Evolutionary conservation across 2,113 vertebrate genomes (phyloP).

Genomic region (Callocephalon fimbriatum): DNA sequence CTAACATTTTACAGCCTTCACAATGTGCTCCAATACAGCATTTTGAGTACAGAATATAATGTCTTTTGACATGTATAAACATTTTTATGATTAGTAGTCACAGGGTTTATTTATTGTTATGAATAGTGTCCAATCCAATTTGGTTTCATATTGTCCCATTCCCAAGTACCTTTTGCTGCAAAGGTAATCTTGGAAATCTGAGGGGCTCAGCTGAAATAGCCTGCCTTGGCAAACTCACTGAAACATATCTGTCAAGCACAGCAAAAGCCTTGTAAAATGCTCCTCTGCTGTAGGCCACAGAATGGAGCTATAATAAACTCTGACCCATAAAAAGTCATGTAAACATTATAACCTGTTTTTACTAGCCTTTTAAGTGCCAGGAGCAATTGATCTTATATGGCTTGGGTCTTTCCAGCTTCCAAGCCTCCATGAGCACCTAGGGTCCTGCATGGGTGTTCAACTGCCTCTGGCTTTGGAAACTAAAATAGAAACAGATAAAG

Average conservation of each 20-base stretch:
- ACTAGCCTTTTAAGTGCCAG: conserved; percentile 77
- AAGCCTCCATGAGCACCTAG: conserved; percentile 43
- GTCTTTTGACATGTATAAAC: conserved; percentile 25
- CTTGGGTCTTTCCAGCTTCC: conserved; percentile 63
- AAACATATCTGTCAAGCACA: conserved; percentile 71
- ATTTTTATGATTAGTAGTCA: conserved; percentile 22
- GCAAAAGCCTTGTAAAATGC: conserved; percentile 70
- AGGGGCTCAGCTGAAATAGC: background rate
- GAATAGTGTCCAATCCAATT: conserved; percentile 31
- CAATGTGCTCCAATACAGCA: background rate
- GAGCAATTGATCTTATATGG: conserved; percentile 78
- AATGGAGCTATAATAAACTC: conserved; percentile 77
- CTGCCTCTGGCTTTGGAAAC: conserved; percentile 51
- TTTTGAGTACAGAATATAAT: background rate
- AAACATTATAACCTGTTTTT: conserved; percentile 83
- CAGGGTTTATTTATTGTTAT: conserved; percentile 44
- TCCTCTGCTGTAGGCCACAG: conserved; percentile 75
- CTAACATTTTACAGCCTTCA: background rate
- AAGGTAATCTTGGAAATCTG: conserved; percentile 40
- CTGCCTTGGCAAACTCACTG: conserved; percentile 64
- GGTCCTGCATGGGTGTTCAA: conserved; percentile 70
- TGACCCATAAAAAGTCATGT: conserved; percentile 83
- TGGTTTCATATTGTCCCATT: background rate
- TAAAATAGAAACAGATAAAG: conserved; percentile 64
- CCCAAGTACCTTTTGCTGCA: conserved; percentile 9